Evolutionary conservation across 2,888 invertebrate genomes (phyloP), one percentile per base, ranked within the genome.

Genomic region (Heliothis peltigera): DNA sequence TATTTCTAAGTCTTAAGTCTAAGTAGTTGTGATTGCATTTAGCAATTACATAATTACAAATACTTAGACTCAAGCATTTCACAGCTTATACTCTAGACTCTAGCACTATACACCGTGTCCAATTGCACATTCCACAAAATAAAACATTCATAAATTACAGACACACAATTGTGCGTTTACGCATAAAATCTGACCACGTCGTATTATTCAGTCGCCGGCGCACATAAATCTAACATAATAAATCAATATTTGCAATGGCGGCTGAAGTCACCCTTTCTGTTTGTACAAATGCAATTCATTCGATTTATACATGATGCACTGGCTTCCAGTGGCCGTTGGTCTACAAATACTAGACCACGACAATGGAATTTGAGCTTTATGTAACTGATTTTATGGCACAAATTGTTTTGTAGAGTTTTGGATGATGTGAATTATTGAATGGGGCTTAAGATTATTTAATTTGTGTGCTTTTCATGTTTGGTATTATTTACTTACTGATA

Each of bases 161-260:
- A 72, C 71, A 19, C 15, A 70, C 49, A 54, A 70, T 73, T 70
- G 60, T 70, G 70, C 70, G 48, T 71, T 71, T 46, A 55, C 74
- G 71, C 71, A 77, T 77, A 77, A 77, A 79, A 75, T 77, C 79
- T 70, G 77, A 69, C 80, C 69, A 47, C 53, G 53, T 59, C 57
- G 62, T 59, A 76, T 77, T 80, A 78, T 77, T 69, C 71, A 79
- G 74, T 68, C 70, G 69, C 66, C 53, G 64, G 70, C 65, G 61
- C 70, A 71, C 82, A 85, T 85, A 85, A 89, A 87, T 87, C 84
- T 85, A 80, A 80, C 72, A 77, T 64, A 84, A 90, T 90, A 90
- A 91, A 92, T 92, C 92, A 92, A 92, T 92, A 91, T 91, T 91
- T 89, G 89, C 83, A 83, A 60, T 79, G 77, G 79, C 77, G 54